A percentile compares a stretch with the other conserved stretches of the same genome.
Conservation (phyloP, 2,888 invertebrate species). For the Dasysyrphus tricinctus region DNA sequence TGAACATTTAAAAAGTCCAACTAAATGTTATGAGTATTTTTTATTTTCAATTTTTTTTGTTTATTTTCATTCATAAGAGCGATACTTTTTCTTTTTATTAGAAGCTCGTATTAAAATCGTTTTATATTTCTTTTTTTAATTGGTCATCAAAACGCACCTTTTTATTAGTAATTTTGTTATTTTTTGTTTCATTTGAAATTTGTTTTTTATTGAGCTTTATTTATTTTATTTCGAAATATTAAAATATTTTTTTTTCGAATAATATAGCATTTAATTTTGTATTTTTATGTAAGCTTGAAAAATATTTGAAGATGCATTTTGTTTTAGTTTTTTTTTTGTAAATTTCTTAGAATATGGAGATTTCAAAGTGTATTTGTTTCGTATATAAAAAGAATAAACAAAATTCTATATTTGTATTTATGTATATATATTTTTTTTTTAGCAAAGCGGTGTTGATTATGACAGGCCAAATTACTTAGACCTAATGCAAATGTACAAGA, state of each 20-base stretch:
- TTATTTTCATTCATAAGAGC: conserved; percentile 59
- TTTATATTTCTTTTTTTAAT: conserved; percentile 45
- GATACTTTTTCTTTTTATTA: conserved; percentile 47
- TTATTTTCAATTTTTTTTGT: conserved; percentile 50
- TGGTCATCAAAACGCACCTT: conserved; percentile 63
- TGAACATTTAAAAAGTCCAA: neutral
- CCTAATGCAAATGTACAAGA: conserved; percentile 48
- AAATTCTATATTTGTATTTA: conserved; percentile 34
- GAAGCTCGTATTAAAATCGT: conserved; percentile 65
- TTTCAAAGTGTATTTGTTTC: conserved; percentile 33
- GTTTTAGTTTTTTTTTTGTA: conserved; percentile 30
- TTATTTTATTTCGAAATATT: conserved; percentile 41
- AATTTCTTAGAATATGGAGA: conserved; percentile 65
- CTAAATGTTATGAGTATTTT: conserved; percentile 41
- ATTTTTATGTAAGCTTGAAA: conserved; percentile 50
- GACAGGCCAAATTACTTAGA: conserved; percentile 64
- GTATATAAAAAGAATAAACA: conserved; percentile 49
- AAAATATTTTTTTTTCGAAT: conserved; percentile 12
- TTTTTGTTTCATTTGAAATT: conserved; percentile 25
- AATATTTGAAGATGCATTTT: conserved; percentile 51
- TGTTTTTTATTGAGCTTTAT: conserved; percentile 59
- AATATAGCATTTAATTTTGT: conserved; percentile 27
- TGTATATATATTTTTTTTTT: conserved; percentile 2
- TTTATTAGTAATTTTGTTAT: conserved; percentile 15
- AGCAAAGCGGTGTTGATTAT: conserved; percentile 72